phyloP scores from a whole-genome alignment of 1,140 invertebrate genomes.

The Plutomurus gul region DNA sequence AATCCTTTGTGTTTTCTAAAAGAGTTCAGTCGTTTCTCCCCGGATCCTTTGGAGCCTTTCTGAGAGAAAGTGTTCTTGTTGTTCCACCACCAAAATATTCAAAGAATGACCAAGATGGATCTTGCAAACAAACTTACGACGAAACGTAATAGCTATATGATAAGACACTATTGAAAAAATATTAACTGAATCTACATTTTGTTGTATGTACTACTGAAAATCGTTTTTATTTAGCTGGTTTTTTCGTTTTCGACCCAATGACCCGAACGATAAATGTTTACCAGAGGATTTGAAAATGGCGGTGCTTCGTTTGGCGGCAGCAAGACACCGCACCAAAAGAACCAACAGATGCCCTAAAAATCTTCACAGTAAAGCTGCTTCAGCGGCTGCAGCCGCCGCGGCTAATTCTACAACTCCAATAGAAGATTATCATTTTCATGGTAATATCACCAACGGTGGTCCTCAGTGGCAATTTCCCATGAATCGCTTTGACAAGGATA shows the following conservation, averaged over 20 bases:
- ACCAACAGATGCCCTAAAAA: slow-evolving; percentile 46
- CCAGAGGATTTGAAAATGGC: slow-evolving; percentile 49
- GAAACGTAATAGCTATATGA: slow-evolving; percentile 28
- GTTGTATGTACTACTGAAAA: neutral
- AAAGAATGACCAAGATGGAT: neutral
- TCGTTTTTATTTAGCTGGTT: slow-evolving; percentile 32
- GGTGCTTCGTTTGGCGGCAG: slow-evolving; percentile 38
- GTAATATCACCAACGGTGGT: neutral
- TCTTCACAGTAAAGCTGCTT: too few species aligned
- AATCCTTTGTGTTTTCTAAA: slow-evolving; percentile 51
- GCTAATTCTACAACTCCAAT: neutral
- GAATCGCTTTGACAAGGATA: neutral
- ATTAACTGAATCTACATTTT: neutral
- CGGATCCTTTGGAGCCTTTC: slow-evolving; percentile 39
- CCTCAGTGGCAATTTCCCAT: neutral
- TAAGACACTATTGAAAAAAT: neutral
- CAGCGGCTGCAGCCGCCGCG: neutral
- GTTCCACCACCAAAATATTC: slow-evolving; percentile 22
- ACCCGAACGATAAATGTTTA: slow-evolving; percentile 49
- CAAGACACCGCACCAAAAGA: slow-evolving; percentile 39
- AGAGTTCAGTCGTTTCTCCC: slow-evolving; percentile 52
- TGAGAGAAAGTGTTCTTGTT: slow-evolving; percentile 49
- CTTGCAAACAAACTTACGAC: neutral
- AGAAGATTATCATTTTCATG: neutral
- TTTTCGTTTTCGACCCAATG: slow-evolving; percentile 47